phyloP scores from a whole-genome alignment of 2,797 vertebrate species.

The Prunella strophiata region DNA sequence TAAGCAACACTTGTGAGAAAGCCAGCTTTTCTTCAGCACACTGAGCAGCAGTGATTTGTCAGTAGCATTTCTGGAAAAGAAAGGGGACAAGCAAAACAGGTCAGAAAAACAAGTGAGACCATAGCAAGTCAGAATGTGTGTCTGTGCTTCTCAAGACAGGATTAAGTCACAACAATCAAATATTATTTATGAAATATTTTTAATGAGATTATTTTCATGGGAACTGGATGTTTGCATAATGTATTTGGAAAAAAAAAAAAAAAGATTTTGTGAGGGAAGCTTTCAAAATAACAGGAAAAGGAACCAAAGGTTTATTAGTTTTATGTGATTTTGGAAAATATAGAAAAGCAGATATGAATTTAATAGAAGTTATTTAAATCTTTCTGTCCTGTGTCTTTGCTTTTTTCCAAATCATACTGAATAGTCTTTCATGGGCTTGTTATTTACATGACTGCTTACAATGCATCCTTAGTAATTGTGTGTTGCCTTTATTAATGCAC shows the following conservation, averaged over 20 bases:
- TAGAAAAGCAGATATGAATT: not conserved
- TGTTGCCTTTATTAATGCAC: not conserved
- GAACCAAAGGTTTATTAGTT: not conserved
- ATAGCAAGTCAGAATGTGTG: not conserved
- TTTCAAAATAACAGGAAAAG: not conserved
- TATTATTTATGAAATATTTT: not conserved
- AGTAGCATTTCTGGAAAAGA: not conserved
- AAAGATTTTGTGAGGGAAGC: not conserved
- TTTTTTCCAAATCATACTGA: not conserved
- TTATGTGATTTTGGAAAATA: not conserved
- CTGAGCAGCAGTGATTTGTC: not conserved
- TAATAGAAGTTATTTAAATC: not conserved
- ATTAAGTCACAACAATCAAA: not conserved
- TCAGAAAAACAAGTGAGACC: not conserved
- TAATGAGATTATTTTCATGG: not conserved
- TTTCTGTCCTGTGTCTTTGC: not conserved
- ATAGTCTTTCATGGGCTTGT: not conserved
- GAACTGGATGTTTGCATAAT: not conserved
- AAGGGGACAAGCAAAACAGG: not conserved
- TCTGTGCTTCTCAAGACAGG: not conserved
- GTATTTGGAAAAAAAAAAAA: not conserved
- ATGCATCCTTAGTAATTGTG: not conserved
- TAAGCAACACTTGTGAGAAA: not conserved
- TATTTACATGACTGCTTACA: not conserved
- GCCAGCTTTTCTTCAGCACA: not conserved